phyloP scores from a whole-genome alignment of 2,797 vertebrate species.

The Esox masquinongy region DNA sequence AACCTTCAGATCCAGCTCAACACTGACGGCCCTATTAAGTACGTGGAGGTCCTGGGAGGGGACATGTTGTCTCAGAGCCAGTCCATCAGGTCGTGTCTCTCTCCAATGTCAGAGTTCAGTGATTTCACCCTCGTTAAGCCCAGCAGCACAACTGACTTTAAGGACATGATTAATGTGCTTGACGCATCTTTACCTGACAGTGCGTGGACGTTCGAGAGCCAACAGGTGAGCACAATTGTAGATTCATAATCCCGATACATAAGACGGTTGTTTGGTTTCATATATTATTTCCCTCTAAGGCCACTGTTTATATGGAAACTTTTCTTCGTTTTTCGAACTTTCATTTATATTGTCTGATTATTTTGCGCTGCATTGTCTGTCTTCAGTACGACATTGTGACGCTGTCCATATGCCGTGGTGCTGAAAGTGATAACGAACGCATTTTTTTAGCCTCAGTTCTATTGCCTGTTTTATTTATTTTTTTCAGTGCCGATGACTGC shows the following conservation, averaged over 20 bases:
- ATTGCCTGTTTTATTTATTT: too few species aligned
- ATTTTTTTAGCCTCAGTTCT: too few species aligned
- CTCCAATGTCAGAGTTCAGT: constrained; percentile 33
- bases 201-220: constrained; percentile 71
- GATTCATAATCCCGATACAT: too few species aligned
- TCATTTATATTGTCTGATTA: background rate
- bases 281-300: background rate
- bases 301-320: background rate
- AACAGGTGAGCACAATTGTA: constrained; percentile 62
- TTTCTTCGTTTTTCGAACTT: background rate
- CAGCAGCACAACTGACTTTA: constrained; percentile 69
- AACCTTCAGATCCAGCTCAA: constrained; percentile 66
- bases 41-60: constrained; percentile 70
- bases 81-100: constrained; percentile 55
- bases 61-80: constrained; percentile 67
- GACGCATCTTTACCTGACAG: constrained; percentile 72
- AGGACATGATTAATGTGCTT: constrained; percentile 68
- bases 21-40: constrained; percentile 74
- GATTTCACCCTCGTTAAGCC: constrained; percentile 35
- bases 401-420: too few species aligned
- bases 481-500: too few species aligned
- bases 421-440: too few species aligned
- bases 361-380: background rate
- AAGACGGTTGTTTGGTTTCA: background rate
- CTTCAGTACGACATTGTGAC: background rate